Base-by-base conservation (phyloP, 2,797 vertebrate genomes). In the Sebastolobus altivelis region DNA sequence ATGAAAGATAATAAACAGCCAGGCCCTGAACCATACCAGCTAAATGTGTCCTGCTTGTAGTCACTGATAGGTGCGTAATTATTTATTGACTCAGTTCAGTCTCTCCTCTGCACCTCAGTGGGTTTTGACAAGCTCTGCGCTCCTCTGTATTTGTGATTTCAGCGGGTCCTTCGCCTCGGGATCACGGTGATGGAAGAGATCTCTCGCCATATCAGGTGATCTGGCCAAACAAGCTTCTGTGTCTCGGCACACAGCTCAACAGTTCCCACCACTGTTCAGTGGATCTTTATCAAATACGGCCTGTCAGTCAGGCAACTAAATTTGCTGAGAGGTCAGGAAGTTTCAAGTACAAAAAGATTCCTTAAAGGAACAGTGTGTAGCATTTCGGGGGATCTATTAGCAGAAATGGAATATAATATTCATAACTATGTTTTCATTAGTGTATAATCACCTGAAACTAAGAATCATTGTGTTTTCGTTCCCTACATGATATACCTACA, bases 171-270 rank as follows among this genome's bases (percentile, higher is more conserved):
- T 96, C 96, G 96, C 95, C 94, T 93, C 72, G 20, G 91, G 79
- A 89, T 85, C 91, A 94, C 1, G 40, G 72, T n/a, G 83, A 93
- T 94, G 94, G 95, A 95, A 93, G 95, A 95, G 72, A 85, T 86
- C 78, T 96, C 94, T 78, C 52, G 14, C 94, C 92, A 91, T 96
- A 96, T 96, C 95, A 95, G 96, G 93, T 94, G 94, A 97, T 96
- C 96, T 93, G 95, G 94, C 95, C 95, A 96, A 97, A 96, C 95
- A 96, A 96, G 96, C 95, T 96, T 95, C 94, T 95, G 94, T 95
- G 95, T 96, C 95, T 80, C 55, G 89, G 94, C 92, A 93, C 93
- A 94, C 91, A 89, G 93, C 83, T 92, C 81, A 90, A 85, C 88
- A 85, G 92, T 95, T 94, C 92, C 5, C 79, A 75, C 92, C 87